Evolutionary conservation across 2,797 vertebrate species (phyloP).

Genomic region (Cossypha caffra): DNA sequence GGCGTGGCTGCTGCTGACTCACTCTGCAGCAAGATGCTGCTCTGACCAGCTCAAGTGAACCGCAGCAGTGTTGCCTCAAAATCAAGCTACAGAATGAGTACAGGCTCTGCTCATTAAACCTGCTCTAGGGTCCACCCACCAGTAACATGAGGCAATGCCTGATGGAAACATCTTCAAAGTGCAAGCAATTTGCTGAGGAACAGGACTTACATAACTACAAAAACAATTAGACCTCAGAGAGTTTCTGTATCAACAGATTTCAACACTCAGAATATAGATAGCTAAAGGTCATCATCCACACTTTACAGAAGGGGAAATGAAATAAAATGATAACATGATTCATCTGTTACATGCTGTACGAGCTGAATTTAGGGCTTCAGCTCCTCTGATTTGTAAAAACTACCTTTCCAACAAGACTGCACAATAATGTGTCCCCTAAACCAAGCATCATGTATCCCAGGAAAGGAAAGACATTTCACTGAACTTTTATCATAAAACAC

Average conservation of each 20-base stretch:
- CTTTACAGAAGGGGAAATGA: background rate
- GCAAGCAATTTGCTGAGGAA: background rate
- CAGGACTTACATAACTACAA: background rate
- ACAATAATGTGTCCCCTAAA: background rate
- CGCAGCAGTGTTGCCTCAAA: background rate
- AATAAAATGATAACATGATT: background rate
- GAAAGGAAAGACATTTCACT: background rate
- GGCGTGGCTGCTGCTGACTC: background rate
- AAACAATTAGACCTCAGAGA: background rate
- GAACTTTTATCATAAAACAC: background rate
- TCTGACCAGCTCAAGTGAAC: background rate
- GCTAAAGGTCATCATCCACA: background rate
- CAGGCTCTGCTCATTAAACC: background rate
- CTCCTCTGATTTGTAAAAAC: background rate
- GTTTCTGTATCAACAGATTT: constrained; percentile 17
- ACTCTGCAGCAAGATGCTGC: background rate
- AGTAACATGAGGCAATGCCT: background rate
- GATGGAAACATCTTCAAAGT: constrained; percentile 4
- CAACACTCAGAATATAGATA: background rate
- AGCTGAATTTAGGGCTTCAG: background rate
- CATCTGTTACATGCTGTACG: background rate
- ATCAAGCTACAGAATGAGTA: background rate
- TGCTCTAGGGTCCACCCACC: background rate
- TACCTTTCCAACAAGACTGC: background rate
- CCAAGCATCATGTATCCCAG: background rate